Base-by-base conservation (phyloP, 1,140 invertebrate genomes). In the Xylocopa sonorina region DNA sequence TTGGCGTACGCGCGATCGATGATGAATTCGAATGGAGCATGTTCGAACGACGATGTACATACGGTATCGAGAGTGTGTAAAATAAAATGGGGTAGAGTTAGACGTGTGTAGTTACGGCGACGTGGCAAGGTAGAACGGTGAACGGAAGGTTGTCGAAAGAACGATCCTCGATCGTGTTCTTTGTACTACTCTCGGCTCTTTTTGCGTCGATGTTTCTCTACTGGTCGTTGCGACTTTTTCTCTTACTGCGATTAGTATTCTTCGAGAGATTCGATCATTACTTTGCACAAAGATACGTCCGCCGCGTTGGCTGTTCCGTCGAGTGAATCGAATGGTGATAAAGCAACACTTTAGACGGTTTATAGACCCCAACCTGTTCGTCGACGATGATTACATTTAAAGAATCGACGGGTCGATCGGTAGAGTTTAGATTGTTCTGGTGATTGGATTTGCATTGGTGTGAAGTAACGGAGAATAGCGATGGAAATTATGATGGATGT, bases 131-230 rank as follows among this genome's bases (percentile, higher is more conserved):
- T 7, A 53, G 46, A 21, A n/a, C 6, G 55, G 16, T 18, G 67
- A 78, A 50, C 27, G 10, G 38, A 78, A 71, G 75, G 75, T 78
- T 78, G 75, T 71, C 67, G 32, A 55, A 43, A 60, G 43, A 55
- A 60, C 75, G 75, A 69, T 77, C 41, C 12, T 34, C 27, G 41
- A 50, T 73, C 55, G 55, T 53, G 51, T 34, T 57, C 32, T 38
- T 12, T 51, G 34, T 50, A 29, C 21, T n/a, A 50, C 41, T 50
- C 67, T 66, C 48, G 24, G 24, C 66, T 58, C 24, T 50, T 69
- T 29, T 51, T 18, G 72, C 58, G 72, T 74, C 55, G 75, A 71
- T 78, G 55, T 78, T 78, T 69, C 29, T 34, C 75, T 53, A 41
- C 75, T 78, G 71, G 67, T 71, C 67, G 29, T 78, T 43, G 21